Evolutionary conservation across 2,797 vertebrate species (phyloP).

Genomic region (Arrhamphus sclerolepis): DNA sequence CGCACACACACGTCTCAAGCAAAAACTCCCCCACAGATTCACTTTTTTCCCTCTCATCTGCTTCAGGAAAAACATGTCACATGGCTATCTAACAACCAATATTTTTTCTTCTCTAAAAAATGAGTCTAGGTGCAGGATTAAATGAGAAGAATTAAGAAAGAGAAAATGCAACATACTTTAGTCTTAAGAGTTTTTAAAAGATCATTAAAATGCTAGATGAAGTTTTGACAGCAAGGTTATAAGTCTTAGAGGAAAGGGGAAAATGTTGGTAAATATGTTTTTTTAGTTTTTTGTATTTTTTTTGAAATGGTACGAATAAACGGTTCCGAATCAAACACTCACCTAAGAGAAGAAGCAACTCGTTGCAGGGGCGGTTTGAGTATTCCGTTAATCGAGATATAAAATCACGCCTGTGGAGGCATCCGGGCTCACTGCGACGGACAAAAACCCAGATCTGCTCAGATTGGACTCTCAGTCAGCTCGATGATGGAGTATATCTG

Average conservation of each 20-base stretch:
- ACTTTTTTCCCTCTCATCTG: slow-evolving; percentile 12
- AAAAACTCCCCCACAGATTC: slow-evolving; percentile 13
- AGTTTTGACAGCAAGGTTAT: too few relatives aligned
- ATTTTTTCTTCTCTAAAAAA: background rate
- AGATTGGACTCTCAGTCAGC: slow-evolving; percentile 12
- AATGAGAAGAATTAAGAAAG: too few relatives aligned
- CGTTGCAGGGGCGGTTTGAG: slow-evolving; percentile 15
- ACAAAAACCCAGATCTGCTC: slow-evolving; percentile 13
- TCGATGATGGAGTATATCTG: slow-evolving; percentile 34
- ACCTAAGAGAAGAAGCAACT: slow-evolving; percentile 53
- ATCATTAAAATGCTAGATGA: too few relatives aligned
- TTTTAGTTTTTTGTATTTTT: too few relatives aligned
- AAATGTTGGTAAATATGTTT: too few relatives aligned
- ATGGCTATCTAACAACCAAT: too few relatives aligned
- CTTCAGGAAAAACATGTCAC: slow-evolving; percentile 18
- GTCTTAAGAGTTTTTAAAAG: too few relatives aligned
- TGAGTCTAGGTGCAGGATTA: background rate
- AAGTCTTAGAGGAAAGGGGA: too few relatives aligned
- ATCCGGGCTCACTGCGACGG: slow-evolving; percentile 45
- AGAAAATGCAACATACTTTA: background rate
- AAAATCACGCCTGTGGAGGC: slow-evolving; percentile 59
- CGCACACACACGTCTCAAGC: slow-evolving; percentile 45
- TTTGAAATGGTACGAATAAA: too few relatives aligned
- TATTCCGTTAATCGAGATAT: slow-evolving; percentile 65
- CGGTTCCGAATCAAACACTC: slow-evolving; percentile 24